A percentile compares a stretch with the other conserved stretches of the same genome.
phyloP scores from a whole-genome alignment of 2,797 vertebrate species.

The Falco biarmicus region DNA sequence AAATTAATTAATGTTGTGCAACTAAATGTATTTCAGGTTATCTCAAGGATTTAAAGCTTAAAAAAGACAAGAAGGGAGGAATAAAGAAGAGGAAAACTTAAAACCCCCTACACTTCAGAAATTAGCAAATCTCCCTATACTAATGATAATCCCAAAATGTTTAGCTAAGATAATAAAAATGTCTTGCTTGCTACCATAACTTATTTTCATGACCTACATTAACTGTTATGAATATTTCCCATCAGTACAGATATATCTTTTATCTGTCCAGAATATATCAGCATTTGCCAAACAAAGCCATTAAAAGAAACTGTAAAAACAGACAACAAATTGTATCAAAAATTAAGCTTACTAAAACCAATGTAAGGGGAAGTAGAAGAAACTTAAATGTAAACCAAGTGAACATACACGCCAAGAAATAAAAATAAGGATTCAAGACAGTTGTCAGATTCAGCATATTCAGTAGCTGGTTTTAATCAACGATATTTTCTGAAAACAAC shows the following conservation, averaged over 20 bases:
- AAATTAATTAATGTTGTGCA: not conserved
- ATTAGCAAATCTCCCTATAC: not conserved
- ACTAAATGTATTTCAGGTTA: not conserved
- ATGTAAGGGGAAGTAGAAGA: not conserved
- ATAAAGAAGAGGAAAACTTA: not conserved
- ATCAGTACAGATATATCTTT: conserved; percentile 34
- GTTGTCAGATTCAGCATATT: not conserved
- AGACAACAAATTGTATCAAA: not conserved
- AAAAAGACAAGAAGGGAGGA: not conserved
- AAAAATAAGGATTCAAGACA: not conserved
- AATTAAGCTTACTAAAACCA: not conserved
- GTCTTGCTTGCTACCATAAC: conserved; percentile 9
- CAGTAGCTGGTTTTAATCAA: not conserved
- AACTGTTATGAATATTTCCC: conserved; percentile 54
- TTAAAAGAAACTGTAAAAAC: not conserved
- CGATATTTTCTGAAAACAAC: not conserved
- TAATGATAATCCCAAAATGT: conserved; percentile 24
- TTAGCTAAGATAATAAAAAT: conserved; percentile 50
- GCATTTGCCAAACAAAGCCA: not conserved
- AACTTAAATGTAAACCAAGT: not conserved
- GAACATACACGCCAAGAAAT: not conserved
- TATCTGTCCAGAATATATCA: not conserved
- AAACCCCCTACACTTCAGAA: not conserved
- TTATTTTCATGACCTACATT: conserved; percentile 39
- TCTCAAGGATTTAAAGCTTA: not conserved